phyloP scores from a whole-genome alignment of 2,797 vertebrate species.

The Tympanoctomys barrerae region DNA sequence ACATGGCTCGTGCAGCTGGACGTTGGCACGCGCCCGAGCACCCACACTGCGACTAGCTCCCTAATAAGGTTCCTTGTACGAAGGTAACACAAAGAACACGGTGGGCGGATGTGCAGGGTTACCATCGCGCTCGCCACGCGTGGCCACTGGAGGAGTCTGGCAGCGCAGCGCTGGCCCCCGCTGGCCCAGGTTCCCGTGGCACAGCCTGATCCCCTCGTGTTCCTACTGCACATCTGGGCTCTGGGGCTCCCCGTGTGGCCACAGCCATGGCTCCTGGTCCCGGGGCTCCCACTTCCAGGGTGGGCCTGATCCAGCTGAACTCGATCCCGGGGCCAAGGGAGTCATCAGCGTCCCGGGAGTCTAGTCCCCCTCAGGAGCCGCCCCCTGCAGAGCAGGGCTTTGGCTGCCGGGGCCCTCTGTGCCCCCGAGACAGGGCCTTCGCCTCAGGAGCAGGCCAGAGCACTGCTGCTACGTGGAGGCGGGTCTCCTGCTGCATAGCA shows the following conservation, averaged over 20 bases:
- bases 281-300: neutral
- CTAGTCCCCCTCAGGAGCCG: neutral
- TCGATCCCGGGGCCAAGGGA: rapidly evolving
- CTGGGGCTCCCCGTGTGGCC: neutral
- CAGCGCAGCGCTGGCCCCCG: neutral
- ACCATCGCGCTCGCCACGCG: neutral
- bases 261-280: neutral
- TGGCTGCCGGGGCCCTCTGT: neutral
- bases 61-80: neutral
- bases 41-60: too few species aligned
- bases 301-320: neutral
- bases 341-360: neutral
- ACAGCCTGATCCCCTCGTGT: neutral
- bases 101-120: neutral
- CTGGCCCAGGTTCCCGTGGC: neutral
- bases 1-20: too few species aligned
- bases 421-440: neutral
- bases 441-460: neutral
- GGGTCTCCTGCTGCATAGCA: neutral
- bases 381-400: neutral
- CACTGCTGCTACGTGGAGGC: neutral
- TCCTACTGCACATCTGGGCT: rapidly evolving
- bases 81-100: neutral
- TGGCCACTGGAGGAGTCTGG: rapidly evolving
- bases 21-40: too few species aligned